Base-by-base conservation (phyloP, 2,888 invertebrate species). In the Lamellibrachia satsuma region DNA sequence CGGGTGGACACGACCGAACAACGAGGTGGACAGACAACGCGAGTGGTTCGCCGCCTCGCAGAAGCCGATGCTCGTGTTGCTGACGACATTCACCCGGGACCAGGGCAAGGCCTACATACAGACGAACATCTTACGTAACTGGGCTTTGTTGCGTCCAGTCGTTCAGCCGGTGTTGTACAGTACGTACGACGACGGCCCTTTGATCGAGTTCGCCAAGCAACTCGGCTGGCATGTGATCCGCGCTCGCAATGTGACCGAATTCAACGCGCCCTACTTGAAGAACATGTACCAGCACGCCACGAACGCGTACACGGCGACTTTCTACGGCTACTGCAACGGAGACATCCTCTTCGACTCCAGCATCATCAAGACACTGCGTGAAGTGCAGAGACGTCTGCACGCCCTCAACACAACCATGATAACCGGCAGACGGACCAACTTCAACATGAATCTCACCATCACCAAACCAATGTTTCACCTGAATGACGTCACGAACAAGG, bases 241-340 rank as follows among this genome's bases (percentile, higher is more conserved):
- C 75, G 75, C 75, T 11, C 75, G 22, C 75, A 75, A 75, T 22
- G 15, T 75, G 75, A 75, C 93, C 91, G 55, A 90, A 39, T 75
- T 91, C 91, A 52, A 92, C 27, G 94, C 91, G 55, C 95, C 95
- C 0, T 94, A 95, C 22, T 91, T 95, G 55, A 95, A 95, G 92
- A 93, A 95, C 90, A 95, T 95, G 95, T 95, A 94, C 91, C 92
- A 93, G 52, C 94, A 95, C 90, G 95, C 94, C 22, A 94, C 94
- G 93, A 91, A 93, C 3, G 93, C 93, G 6, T 95, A 94, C 92
- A 94, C 94, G 55, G 94, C 95, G 8, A 93, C 93, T 11, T 95
- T 95, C 93, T 95, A 95, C 93, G 95, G 94, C 11, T 95, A 94
- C 92, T 94, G 94, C 8, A 95, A 95, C 92, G 95, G 95, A 22